A percentile compares a stretch with the other conserved stretches of the same genome.
Conservation (phyloP, 2,113 vertebrate genomes). For the Mormyrus lacerda region DNA sequence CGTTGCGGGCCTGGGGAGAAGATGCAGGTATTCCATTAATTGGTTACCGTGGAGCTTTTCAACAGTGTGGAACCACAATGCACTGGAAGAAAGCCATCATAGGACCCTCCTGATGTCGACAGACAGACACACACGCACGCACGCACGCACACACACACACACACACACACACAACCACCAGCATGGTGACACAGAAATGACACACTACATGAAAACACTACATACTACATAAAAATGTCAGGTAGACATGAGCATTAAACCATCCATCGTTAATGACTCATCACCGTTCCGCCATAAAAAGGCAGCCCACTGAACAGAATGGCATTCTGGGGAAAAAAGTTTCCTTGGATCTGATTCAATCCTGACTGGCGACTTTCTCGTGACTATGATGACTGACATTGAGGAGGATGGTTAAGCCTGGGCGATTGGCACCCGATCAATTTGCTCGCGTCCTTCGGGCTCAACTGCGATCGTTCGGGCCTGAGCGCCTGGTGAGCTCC, state of each 20-base stretch:
- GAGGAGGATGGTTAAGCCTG: background rate
- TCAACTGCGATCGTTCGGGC: background rate
- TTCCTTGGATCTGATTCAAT: background rate
- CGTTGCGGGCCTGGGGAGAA: slow-evolving; percentile 68
- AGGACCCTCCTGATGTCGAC: background rate
- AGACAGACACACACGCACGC: background rate
- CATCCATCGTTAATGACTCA: background rate
- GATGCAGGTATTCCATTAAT: background rate
- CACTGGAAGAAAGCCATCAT: background rate
- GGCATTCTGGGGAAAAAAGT: background rate
- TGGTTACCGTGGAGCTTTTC: background rate
- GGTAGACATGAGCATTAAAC: background rate
- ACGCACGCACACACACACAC: background rate
- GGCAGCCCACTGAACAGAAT: background rate
- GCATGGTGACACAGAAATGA: background rate
- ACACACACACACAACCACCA: background rate
- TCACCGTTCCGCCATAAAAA: background rate
- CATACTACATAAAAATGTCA: background rate
- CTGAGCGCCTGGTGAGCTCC: background rate
- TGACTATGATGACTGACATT: background rate
- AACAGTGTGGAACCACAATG: background rate
- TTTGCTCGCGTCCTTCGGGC: background rate
- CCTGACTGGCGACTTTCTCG: background rate
- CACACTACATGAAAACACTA: background rate
- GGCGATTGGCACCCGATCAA: background rate